Evolutionary conservation across 2,113 vertebrate species (phyloP), one percentile per base, ranked within the genome.

Genomic region (Puntigrus tetrazona): DNA sequence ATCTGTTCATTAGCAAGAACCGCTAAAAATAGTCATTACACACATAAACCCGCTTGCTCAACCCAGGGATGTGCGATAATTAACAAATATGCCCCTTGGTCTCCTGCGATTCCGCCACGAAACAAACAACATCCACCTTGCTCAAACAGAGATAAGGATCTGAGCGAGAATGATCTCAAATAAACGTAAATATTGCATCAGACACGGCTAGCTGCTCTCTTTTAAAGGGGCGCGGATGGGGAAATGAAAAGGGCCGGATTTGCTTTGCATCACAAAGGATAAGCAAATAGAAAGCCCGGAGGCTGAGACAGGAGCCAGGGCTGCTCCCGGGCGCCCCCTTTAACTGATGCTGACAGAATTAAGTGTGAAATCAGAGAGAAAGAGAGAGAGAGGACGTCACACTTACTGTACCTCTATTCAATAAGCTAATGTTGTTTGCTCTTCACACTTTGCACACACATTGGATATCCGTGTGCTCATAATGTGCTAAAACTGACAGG

Each of bases 51-150:
- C 18, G 8, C 38, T 84, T 55, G 7, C 63, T 41, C 41, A 82
- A 75, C 2, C 9, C 65, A 11, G 75, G 38, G 31, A 47, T 29
- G 45, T 41, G 59, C 47, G 45, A 84, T 94, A 94, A 94, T 94
- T 92, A 93, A 87, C 91, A 91, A 94, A 93, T 91, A 92, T 92
- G 92, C 91, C 93, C 93, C 81, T 78, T 90, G 92, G 92, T 93
- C 90, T 87, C 92, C 91, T 91, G 91, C 86, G 84, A 91, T 93
- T 94, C 93, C 88, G 89, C 90, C 89, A 88, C 57, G 91, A 89
- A 89, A 93, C 91, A 94, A 94, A 94, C 93, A 94, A 91, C 78
- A 61, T 55, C 84, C 87, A 89, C 82, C 87, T 90, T 91, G 86
- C 92, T 92, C 89, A 92, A 93, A 93, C 91, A 92, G 63, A 90